Base-by-base conservation (phyloP, 2,797 vertebrate genomes). In the Enoplosus armatus region DNA sequence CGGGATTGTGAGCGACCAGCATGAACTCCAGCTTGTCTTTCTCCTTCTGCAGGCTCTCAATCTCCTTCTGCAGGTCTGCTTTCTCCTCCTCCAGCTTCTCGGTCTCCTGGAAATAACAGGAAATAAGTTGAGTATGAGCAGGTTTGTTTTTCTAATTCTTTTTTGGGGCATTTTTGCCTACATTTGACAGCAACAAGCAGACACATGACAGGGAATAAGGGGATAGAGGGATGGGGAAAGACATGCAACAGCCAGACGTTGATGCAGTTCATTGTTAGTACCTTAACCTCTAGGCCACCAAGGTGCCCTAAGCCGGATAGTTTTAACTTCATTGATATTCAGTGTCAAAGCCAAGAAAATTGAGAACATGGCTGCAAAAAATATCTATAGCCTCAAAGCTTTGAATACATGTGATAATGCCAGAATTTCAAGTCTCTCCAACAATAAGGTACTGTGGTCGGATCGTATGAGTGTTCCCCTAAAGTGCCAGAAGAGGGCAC, bases 21-120 rank as follows among this genome's bases (percentile, higher is more conserved):
- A 99, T 98, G 93, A 99, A 99, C 89, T 99, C 98, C 93, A 99
- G 93, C 93, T 99, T 99, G 91, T 99, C 98, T 83, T 99, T 99
- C 94, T 99, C 98, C 82, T 99, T 99, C 93, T 99, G 97, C 75
- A 99, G 92, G 62, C 92, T 97, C 39, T 99, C 98, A 0, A 99
- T 99, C 94, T 99, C 98, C 45, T 99, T 99, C 93, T 99, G 98
- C 78, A 99, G 93, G 69, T 97, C 97, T 0, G 98, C 97, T 77
- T 99, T 99, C 80, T 99, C 98, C 74, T 99, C 98, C 90, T 99
- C 98, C 84, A 99, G 95, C 86, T 98, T 97, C 90, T 99, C 98
- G 0, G 98, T 99, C 91, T 99, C 98, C 98, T 99, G 88, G 43
- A 63, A 20, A 82, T n/a, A 43, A 82, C 6, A 50, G 29, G 35